phyloP scores from a whole-genome alignment of 2,888 invertebrate species.

The Eretmocerus hayati region DNA sequence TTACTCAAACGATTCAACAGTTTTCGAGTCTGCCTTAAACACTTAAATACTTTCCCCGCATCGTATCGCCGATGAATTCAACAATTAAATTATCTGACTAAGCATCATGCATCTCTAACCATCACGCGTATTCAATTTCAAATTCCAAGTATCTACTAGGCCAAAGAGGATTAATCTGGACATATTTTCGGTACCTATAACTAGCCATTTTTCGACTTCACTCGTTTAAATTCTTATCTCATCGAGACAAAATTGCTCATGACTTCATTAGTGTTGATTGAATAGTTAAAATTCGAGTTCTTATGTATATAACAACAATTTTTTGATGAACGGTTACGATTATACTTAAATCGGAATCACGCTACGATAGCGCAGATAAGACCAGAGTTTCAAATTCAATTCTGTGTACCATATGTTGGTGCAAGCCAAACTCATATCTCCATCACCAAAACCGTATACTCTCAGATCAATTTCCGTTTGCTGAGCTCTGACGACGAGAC shows the following conservation, averaged over 20 bases:
- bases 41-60: background rate
- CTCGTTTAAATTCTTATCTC: background rate
- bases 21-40: background rate
- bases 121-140: constrained; percentile 6
- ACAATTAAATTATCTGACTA: background rate
- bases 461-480: no score
- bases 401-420: no score
- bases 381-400: constrained; percentile 14
- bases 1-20: constrained; percentile 1
- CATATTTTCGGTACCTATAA: no score
- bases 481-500: no score
- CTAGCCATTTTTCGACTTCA: no score
- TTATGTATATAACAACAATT: constrained; percentile 48
- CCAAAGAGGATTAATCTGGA: constrained; percentile 28
- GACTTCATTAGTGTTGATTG: constrained; percentile 11
- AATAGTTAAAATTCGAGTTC: constrained; percentile 40
- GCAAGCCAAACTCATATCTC: no score
- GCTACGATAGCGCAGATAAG: constrained; percentile 28
- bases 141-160: constrained; percentile 26
- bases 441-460: no score
- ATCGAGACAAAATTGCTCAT: constrained; percentile 2
- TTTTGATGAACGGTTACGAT: constrained; percentile 43
- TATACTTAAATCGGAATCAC: constrained; percentile 46
- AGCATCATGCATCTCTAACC: background rate
- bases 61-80: background rate